Conservation (phyloP, 2,113 vertebrate species). For the Nerophis ophidion region DNA sequence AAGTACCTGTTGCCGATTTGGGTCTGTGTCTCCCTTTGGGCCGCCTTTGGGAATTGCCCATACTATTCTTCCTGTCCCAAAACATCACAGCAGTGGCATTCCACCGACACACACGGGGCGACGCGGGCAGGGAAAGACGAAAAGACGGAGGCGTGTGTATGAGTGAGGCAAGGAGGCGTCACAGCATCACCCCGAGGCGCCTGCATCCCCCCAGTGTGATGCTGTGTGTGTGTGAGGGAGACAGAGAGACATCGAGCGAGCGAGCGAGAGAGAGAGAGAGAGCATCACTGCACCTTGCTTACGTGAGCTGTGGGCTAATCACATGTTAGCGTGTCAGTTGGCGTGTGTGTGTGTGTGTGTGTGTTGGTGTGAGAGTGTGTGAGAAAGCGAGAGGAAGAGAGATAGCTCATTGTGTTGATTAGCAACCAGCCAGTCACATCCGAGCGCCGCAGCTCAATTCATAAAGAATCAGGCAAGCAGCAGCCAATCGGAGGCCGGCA, state of each 20-base stretch:
- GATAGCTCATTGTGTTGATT: slow-evolving; percentile 41
- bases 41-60: slow-evolving; percentile 74
- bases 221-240: slow-evolving; percentile 16
- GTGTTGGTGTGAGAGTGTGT: neutral
- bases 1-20: slow-evolving; percentile 74
- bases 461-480: slow-evolving; percentile 54
- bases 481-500: slow-evolving; percentile 44
- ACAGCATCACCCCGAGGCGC: slow-evolving; percentile 34
- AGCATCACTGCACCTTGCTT: slow-evolving; percentile 13
- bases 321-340: neutral
- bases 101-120: slow-evolving; percentile 48
- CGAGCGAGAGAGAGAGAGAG: slow-evolving; percentile 4
- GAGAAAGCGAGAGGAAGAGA: neutral
- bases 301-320: slow-evolving; percentile 15
- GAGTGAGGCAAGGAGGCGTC: slow-evolving; percentile 26
- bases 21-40: slow-evolving; percentile 74
- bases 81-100: slow-evolving; percentile 76
- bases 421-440: slow-evolving; percentile 56
- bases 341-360: slow-evolving; percentile 1
- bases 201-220: slow-evolving; percentile 30
- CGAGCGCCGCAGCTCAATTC: slow-evolving; percentile 59
- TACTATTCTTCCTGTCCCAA: slow-evolving; percentile 75
- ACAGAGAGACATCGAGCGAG: slow-evolving; percentile 6
- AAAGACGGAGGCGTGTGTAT: slow-evolving; percentile 14
- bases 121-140: slow-evolving; percentile 17